These are phyloP conservation scores for Leucania comma DNA, from an alignment of 2,888 invertebrate species.

Conservation along the genomic window DNA sequence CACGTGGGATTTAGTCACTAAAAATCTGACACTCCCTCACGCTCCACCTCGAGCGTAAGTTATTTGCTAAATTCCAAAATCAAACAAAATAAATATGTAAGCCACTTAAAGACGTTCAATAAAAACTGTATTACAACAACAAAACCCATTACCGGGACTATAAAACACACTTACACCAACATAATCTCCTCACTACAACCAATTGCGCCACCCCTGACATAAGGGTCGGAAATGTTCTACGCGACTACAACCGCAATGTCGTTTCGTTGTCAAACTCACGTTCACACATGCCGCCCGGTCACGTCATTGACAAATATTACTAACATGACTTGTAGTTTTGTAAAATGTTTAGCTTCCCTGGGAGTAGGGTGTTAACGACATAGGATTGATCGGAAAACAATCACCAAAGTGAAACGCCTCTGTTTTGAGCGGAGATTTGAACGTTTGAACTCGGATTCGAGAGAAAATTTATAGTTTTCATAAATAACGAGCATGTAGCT, in stretches of 20 bases:
- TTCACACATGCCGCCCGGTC: slow-evolving; percentile 46
- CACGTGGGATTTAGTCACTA: too few species aligned
- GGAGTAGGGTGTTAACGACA: slow-evolving; percentile 28
- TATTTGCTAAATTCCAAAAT: too few species aligned
- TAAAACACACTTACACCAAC: slow-evolving; percentile 2
- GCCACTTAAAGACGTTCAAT: background rate
- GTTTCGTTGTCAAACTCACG: slow-evolving; percentile 62
- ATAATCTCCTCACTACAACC: slow-evolving; percentile 1
- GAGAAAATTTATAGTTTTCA: background rate
- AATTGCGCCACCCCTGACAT: background rate
- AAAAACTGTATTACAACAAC: background rate
- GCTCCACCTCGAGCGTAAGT: too few species aligned
- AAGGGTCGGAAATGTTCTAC: slow-evolving; percentile 44
- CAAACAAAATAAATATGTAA: too few species aligned
- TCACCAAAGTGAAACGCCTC: slow-evolving; percentile 9
- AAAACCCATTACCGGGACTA: background rate
- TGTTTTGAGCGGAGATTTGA: background rate
- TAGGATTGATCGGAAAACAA: slow-evolving; percentile 44
- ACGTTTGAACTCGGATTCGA: background rate
- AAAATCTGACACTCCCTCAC: too few species aligned
- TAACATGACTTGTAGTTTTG: slow-evolving; percentile 56
- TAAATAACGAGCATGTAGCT: too few species aligned
- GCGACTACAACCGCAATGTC: slow-evolving; percentile 55
- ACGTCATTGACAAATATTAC: slow-evolving; percentile 69
- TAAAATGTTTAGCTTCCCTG: slow-evolving; percentile 17